Percentiles rank a stretch among this genome's conserved stretches.
Conservation (phyloP, 2,113 vertebrate species). For the Ammospiza nelsoni region DNA sequence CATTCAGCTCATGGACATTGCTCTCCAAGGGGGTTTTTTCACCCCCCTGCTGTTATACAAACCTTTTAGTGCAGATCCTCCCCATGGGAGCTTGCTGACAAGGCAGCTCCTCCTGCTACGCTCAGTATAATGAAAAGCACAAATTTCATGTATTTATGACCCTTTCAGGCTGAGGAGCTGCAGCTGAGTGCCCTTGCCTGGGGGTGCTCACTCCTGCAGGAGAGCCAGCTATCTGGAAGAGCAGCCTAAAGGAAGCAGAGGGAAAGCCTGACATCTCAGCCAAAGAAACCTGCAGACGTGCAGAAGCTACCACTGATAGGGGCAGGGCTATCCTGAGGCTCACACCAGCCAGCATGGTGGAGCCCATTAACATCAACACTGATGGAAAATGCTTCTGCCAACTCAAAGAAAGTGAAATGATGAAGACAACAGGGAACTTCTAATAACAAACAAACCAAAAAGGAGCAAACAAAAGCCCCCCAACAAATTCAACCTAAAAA, state of each 20-base stretch:
- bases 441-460: not conserved
- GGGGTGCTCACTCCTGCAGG: not conserved
- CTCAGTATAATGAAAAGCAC: slow-evolving; percentile 38
- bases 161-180: not conserved
- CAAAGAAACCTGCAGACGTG: not conserved
- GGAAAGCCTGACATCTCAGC: not conserved
- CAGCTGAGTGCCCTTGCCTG: slow-evolving; percentile 16
- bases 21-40: not conserved
- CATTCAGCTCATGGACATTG: not conserved
- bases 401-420: not conserved
- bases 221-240: not conserved
- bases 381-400: not conserved
- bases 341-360: not conserved
- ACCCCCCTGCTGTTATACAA: not conserved
- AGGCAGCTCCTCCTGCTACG: not conserved
- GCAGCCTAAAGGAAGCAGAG: not conserved
- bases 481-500: not conserved
- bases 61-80: not conserved
- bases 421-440: not conserved
- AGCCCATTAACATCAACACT: not conserved
- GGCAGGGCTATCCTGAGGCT: not conserved
- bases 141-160: slow-evolving; percentile 3
- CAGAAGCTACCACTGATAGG: not conserved
- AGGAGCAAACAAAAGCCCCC: not conserved
- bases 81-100: not conserved